Evolutionary conservation across 2,113 vertebrate species (phyloP).

Genomic region (Malurus elegans): DNA sequence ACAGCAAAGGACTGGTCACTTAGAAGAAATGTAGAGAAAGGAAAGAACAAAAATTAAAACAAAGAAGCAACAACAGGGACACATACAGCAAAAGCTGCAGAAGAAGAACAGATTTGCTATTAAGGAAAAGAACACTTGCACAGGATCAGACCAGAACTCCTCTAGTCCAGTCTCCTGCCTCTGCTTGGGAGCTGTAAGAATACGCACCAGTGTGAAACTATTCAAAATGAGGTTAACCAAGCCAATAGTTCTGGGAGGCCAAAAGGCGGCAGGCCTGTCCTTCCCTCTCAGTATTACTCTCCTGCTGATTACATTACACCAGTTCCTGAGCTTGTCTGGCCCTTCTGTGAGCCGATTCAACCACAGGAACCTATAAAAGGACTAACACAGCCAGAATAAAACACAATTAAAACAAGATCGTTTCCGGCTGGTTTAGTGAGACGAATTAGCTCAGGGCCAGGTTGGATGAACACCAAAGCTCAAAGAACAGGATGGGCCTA

Average conservation of each 20-base stretch:
- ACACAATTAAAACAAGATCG: constrained; percentile 14
- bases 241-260: neutral
- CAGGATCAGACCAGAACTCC: neutral
- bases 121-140: neutral
- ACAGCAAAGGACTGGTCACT: neutral
- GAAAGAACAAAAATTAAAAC: constrained; percentile 23
- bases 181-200: neutral
- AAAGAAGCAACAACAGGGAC: neutral
- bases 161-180: neutral
- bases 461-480: neutral
- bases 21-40: neutral
- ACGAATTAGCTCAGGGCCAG: neutral
- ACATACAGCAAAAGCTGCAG: neutral
- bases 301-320: neutral
- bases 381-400: constrained; percentile 1
- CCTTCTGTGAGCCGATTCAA: neutral
- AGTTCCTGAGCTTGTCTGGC: neutral
- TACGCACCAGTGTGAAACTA: neutral
- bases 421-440: constrained; percentile 1
- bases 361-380: constrained; percentile 20
- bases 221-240: neutral
- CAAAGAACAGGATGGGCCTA: neutral
- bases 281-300: neutral
- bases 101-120: neutral
- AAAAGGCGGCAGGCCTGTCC: neutral